A percentile compares a stretch with the other conserved stretches of the same genome.
Conservation (phyloP, 2,113 vertebrate species). For the Callaeas wilsoni region DNA sequence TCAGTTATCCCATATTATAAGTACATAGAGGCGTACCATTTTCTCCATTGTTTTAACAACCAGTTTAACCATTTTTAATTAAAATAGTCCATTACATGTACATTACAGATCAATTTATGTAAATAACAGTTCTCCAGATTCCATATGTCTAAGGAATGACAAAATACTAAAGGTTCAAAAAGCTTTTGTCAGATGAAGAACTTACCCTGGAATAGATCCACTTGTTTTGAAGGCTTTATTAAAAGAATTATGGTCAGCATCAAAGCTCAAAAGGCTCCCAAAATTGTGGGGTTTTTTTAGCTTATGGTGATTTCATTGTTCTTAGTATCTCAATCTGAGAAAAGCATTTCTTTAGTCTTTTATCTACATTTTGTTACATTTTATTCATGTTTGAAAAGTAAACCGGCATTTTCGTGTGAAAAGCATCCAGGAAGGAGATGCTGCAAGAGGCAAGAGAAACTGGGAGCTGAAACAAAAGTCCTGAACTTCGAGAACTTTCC, state of each 20-base stretch:
- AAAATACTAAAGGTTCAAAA: not conserved
- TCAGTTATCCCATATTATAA: not conserved
- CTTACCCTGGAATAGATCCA: not conserved
- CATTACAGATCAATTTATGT: not conserved
- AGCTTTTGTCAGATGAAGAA: not conserved
- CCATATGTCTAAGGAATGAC: not conserved
- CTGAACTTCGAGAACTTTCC: not conserved
- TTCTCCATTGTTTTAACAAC: not conserved
- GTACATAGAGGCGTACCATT: not conserved
- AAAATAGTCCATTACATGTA: not conserved
- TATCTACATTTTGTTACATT: not conserved
- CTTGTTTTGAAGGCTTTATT: not conserved
- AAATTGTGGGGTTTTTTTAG: not conserved
- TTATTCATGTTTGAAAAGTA: not conserved
- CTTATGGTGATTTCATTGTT: not conserved
- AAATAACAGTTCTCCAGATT: not conserved
- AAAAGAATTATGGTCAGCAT: not conserved
- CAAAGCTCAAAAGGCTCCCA: not conserved
- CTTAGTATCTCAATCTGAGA: not conserved
- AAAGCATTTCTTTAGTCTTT: not conserved
- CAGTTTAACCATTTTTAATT: not conserved
- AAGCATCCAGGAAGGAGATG: not conserved
- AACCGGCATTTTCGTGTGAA: not conserved
- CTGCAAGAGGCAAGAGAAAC: not conserved
- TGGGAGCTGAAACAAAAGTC: not conserved